Base-by-base conservation (phyloP, 2,797 vertebrate species). In the Acropternis orthonyx region DNA sequence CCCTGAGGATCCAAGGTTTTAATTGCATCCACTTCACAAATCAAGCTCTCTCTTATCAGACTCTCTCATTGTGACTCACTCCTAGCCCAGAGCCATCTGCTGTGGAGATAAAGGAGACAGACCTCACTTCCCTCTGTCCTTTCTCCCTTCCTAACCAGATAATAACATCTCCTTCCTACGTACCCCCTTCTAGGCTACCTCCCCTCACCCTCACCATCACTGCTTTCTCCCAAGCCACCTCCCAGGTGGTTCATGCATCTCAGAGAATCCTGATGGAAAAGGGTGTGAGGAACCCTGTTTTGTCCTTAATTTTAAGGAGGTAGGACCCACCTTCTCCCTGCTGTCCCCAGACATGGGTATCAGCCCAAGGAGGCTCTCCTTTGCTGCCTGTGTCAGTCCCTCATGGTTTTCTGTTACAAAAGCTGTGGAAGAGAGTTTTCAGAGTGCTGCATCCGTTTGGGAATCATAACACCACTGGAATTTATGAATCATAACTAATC, bases 401-500 rank as follows among this genome's bases (percentile, higher is more conserved):
- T 86, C 7, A 0, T 2, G 10, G 8, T 51, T 80, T 74, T 73
- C 55, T 72, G 19, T 30, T 48, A 39, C 5, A 2, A 43, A 87
- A 72, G 51, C n/a, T 8, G 8, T 5, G 5, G 28, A 77, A 48
- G 63, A 85, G 69, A 51, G 39, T 54, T 94, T 71, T 48, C 54
- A 72, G 54, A 5, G 0, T 34, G 5, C 44, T 11, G 6, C 0
- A 0, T 48, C 71, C 2, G 1, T 68, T 77, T 88, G 81, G 84
- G 84, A 89, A 5, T 55, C 48, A 5, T 58, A 69, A 63, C 27
- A 13, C 1, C 5, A 2, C 63, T 73, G 81, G 76, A 85, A 85
- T 91, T 94, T 68, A 48, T 91, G 93, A 89, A 78, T 92, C 78
- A 82, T 32, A 69, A 19, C 19, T 43, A 82, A 58, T 36, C 6